A percentile compares a stretch with the other conserved stretches of the same genome.
Evolutionary conservation across 2,113 vertebrate genomes (phyloP).

Genomic region (Osmerus eperlanus): DNA sequence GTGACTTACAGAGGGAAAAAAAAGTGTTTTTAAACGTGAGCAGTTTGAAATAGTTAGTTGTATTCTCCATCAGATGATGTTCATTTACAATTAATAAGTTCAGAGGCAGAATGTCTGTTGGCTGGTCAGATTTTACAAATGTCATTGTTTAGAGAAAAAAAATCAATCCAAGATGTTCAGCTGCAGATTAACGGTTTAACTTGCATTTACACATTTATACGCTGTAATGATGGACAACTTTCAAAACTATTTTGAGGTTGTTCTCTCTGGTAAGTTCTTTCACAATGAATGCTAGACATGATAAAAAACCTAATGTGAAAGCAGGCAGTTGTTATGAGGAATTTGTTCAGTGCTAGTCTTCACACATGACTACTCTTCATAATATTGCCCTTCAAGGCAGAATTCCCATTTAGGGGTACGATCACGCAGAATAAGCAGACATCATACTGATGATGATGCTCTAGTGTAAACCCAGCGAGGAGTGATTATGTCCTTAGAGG

Average conservation of each 20-base stretch:
- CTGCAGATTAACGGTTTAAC: neutral
- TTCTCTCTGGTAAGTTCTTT: too few relatives aligned
- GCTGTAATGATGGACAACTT: neutral
- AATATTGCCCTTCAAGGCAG: slow-evolving; percentile 52
- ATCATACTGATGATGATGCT: slow-evolving; percentile 37
- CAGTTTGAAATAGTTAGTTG: slow-evolving; percentile 19
- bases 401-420: slow-evolving; percentile 53
- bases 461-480: slow-evolving; percentile 37
- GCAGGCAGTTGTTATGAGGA: slow-evolving; percentile 17
- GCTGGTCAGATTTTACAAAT: neutral
- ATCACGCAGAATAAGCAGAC: slow-evolving; percentile 52
- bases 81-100: too few relatives aligned
- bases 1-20: slow-evolving; percentile 31
- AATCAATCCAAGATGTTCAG: neutral
- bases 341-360: slow-evolving; percentile 40
- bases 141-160: neutral
- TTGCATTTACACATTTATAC: too few relatives aligned
- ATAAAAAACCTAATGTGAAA: neutral
- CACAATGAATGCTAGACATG: neutral
- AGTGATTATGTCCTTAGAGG: slow-evolving; percentile 74
- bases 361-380: slow-evolving; percentile 44
- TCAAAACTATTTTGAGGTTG: neutral
- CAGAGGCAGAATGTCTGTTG: neutral
- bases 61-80: neutral
- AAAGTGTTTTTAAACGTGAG: slow-evolving; percentile 31